These are phyloP conservation scores for Cepaea hortensis DNA, from an alignment of 2,888 invertebrate species.

Conservation along the genomic window DNA sequence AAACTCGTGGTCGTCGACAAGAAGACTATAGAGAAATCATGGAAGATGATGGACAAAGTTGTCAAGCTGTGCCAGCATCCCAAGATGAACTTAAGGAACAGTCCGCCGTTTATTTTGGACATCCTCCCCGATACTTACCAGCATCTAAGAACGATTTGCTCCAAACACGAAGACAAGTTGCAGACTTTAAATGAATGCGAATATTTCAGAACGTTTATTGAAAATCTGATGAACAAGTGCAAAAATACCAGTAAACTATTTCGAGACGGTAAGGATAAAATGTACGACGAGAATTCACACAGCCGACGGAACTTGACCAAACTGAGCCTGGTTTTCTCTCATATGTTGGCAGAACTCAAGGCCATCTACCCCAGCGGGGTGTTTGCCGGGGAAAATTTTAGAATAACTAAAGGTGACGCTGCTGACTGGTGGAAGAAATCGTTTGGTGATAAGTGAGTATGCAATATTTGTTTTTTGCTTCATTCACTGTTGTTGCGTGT, in stretches of 20 bases:
- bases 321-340: slow-evolving; percentile 98
- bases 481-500: too few species aligned
- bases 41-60: slow-evolving; percentile 99
- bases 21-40: slow-evolving; percentile 96
- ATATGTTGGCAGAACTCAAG: slow-evolving; percentile 99
- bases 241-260: slow-evolving; percentile 98
- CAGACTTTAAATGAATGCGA: slow-evolving; percentile 92
- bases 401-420: slow-evolving; percentile 99
- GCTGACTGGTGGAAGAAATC: slow-evolving; percentile 97
- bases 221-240: slow-evolving; percentile 98
- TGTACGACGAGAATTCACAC: slow-evolving; percentile 96
- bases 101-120: slow-evolving; percentile 98
- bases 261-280: slow-evolving; percentile 97
- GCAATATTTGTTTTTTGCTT: slow-evolving; percentile 7
- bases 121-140: slow-evolving; percentile 99
- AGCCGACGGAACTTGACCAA: slow-evolving; percentile 97
- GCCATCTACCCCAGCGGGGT: slow-evolving; percentile 95
- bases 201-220: slow-evolving; percentile 97
- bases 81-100: slow-evolving; percentile 98
- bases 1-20: slow-evolving; percentile 83
- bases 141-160: slow-evolving; percentile 93
- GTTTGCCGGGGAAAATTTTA: slow-evolving; percentile 97
- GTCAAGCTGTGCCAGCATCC: slow-evolving; percentile 99
- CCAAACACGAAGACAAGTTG: slow-evolving; percentile 97
- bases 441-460: slow-evolving; percentile 93